Evolutionary conservation across 2,113 vertebrate genomes (phyloP).

Genomic region (Hippopotamus amphibius): DNA sequence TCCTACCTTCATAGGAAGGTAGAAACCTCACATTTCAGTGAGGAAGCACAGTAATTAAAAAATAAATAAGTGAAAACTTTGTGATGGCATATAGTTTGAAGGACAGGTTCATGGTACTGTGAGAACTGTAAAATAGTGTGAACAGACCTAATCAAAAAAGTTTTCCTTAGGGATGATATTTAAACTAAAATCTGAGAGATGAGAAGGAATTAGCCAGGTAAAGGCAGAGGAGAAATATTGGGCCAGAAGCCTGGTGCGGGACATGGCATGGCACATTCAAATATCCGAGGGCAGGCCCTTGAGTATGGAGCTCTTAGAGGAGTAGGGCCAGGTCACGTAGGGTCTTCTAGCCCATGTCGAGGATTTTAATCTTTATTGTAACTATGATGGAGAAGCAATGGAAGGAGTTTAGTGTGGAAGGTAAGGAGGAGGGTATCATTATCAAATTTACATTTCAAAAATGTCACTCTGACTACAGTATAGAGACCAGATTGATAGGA

Average conservation of each 20-base stretch:
- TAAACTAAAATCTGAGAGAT: neutral
- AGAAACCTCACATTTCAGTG: neutral
- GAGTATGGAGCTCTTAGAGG: neutral
- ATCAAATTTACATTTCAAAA: slow-evolving; percentile 35
- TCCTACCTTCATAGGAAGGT: neutral
- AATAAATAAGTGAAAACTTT: neutral
- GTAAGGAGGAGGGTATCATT: neutral
- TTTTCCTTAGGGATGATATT: neutral
- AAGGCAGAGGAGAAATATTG: neutral
- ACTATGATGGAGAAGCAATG: neutral
- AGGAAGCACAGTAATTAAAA: neutral
- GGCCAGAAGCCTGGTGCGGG: neutral
- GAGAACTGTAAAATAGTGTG: neutral
- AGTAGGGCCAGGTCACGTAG: neutral
- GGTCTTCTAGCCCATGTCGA: neutral
- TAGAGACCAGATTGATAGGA: slow-evolving; percentile 9
- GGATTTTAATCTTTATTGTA: neutral
- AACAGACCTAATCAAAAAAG: neutral
- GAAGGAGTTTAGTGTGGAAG: neutral
- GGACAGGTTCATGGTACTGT: neutral
- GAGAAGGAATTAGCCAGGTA: neutral
- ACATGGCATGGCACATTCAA: neutral
- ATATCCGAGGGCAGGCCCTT: too few species aligned
- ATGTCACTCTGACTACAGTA: neutral
- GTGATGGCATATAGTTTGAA: neutral